Percentiles rank a stretch among this genome's conserved stretches.
Conservation (phyloP, 1,140 invertebrate genomes). For the Drosophila rhopaloa region DNA sequence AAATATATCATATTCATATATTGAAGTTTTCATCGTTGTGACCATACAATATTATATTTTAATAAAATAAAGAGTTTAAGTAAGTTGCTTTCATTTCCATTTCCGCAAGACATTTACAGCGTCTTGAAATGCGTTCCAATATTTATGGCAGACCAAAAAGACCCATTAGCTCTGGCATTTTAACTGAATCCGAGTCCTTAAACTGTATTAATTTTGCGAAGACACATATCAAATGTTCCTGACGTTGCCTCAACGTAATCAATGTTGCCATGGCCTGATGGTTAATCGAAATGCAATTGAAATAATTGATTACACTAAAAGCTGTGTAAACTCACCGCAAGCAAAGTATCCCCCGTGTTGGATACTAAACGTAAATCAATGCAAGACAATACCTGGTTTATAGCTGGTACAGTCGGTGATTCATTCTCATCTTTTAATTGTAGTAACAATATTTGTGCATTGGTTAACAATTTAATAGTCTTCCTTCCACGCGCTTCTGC, state of each 20-base stretch:
- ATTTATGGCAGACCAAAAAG: slow-evolving; percentile 1
- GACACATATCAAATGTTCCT: background rate
- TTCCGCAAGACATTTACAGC: too few species aligned
- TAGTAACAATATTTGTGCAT: background rate
- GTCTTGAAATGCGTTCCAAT: background rate
- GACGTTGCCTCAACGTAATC: background rate
- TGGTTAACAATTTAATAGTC: background rate
- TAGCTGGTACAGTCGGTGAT: background rate
- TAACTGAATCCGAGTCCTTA: background rate
- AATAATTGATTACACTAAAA: background rate
- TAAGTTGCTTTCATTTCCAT: too few species aligned
- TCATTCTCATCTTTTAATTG: slow-evolving; percentile 1
- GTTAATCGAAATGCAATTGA: background rate
- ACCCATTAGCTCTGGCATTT: background rate
- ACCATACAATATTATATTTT: too few species aligned
- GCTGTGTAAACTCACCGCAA: background rate
- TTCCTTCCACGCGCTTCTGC: background rate
- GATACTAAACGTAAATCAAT: background rate
- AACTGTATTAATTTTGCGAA: background rate
- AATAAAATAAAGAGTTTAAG: too few species aligned
- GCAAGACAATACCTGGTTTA: background rate
- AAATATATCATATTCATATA: too few species aligned
- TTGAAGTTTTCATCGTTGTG: too few species aligned
- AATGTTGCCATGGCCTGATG: background rate
- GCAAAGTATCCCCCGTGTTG: background rate